Percentiles rank a stretch among this genome's conserved stretches.
These are phyloP conservation scores for Chinchilla lanigera DNA, from an alignment of 2,113 vertebrate species.

Conservation along the genomic window DNA sequence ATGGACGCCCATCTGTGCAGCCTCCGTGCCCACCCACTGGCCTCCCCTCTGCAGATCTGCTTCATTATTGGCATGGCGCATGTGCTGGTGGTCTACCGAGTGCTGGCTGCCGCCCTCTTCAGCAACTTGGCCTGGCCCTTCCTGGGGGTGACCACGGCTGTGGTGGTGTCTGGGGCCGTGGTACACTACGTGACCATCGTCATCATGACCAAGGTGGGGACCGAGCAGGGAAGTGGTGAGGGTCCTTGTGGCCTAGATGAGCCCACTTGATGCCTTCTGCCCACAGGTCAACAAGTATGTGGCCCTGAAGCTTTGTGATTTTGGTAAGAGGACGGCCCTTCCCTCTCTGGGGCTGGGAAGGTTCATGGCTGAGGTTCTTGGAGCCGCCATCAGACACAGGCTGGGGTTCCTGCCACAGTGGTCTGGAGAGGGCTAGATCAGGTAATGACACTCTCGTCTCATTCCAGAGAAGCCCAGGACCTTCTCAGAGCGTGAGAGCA, in stretches of 20 bases:
- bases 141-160: constrained; percentile 82
- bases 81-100: constrained; percentile 91
- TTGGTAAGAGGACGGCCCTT: constrained; percentile 87
- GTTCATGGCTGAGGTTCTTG: background rate
- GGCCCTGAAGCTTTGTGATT: constrained; percentile 90
- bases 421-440: background rate
- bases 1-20: rapidly evolving
- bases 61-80: constrained; percentile 92
- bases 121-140: constrained; percentile 77
- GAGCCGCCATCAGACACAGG: background rate
- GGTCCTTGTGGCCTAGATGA: rapidly evolving
- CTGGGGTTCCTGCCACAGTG: background rate
- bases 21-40: rapidly evolving
- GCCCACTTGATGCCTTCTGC: background rate
- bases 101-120: constrained; percentile 86
- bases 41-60: constrained; percentile 84
- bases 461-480: constrained; percentile 91
- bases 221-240: rapidly evolving
- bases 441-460: background rate
- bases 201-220: constrained; percentile 91
- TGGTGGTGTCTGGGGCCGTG: constrained; percentile 90
- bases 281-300: constrained; percentile 90
- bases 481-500: constrained; percentile 89
- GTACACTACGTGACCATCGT: constrained; percentile 94
- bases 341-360: background rate